A percentile compares a stretch with the other conserved stretches of the same genome.
Conservation (phyloP, 2,888 invertebrate species). For the Drosophila melanosoma region DNA sequence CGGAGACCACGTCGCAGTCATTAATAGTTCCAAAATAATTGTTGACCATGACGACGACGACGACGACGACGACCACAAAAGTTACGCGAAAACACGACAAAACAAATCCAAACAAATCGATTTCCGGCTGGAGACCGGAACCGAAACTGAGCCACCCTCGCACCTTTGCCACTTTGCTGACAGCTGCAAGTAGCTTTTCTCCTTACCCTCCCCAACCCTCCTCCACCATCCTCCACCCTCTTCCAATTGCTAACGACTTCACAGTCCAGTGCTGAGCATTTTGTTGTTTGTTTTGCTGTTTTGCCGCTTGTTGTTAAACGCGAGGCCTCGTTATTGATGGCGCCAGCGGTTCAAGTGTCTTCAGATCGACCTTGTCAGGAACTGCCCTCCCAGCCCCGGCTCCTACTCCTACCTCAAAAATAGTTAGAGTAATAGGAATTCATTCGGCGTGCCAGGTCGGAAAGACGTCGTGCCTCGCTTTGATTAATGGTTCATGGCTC, state of each 20-base stretch:
- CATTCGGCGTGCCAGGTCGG: conserved; percentile 67
- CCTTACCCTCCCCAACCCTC: not conserved
- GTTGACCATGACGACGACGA: conserved; percentile 69
- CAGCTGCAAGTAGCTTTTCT: conserved; percentile 67
- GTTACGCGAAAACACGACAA: conserved; percentile 65
- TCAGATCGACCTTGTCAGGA: conserved; percentile 67
- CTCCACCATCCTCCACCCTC: not conserved
- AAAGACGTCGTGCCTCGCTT: conserved; percentile 63
- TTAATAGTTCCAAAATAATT: conserved; percentile 78
- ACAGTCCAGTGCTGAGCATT: conserved; percentile 53
- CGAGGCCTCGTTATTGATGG: conserved; percentile 74
- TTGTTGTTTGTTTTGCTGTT: conserved; percentile 70
- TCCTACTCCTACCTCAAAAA: conserved; percentile 25
- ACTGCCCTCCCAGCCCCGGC: not conserved
- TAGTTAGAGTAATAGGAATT: conserved; percentile 67
- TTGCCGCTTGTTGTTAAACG: conserved; percentile 69
- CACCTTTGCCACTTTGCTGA: conserved; percentile 61
- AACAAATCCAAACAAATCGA: conserved; percentile 80
- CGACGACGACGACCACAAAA: conserved; percentile 41
- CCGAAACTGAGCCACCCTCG: conserved; percentile 35
- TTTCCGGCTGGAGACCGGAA: conserved; percentile 54
- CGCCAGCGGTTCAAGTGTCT: conserved; percentile 58
- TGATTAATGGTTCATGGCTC: conserved; percentile 73
- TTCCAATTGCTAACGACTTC: conserved; percentile 54
- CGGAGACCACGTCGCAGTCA: conserved; percentile 61